Percentiles rank a stretch among this genome's conserved stretches.
These are phyloP conservation scores for Oscheius sp. DNA, from an alignment of 2,888 invertebrate genomes.

Conservation along the genomic window DNA sequence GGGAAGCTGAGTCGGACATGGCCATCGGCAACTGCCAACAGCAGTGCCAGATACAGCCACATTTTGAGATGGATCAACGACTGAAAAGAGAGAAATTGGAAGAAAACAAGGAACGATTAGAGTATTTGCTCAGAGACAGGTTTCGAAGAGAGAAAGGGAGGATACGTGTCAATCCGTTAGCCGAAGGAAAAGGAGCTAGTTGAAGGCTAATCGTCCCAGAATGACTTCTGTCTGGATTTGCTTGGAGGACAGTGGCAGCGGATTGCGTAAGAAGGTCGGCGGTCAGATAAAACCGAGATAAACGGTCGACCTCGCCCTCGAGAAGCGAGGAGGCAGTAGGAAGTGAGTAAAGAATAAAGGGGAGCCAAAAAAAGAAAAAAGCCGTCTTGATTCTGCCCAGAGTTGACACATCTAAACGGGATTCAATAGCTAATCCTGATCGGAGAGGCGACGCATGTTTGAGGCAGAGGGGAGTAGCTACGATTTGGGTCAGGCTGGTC, in stretches of 20 bases:
- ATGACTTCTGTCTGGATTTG: conserved; percentile 2
- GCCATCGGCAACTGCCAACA: conserved; percentile 28
- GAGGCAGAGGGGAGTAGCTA: conserved; percentile 22
- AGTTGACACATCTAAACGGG: too few species aligned
- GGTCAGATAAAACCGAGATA: conserved; percentile 30
- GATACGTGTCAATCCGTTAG: neutral
- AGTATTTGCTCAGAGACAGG: conserved; percentile 6
- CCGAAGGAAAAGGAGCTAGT: neutral
- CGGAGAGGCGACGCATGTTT: neutral
- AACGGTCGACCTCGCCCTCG: conserved; percentile 26
- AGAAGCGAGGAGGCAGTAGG: neutral
- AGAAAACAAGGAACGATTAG: neutral
- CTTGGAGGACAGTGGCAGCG: conserved; percentile 4
- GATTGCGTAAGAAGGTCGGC: conserved; percentile 28
- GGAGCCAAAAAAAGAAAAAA: conserved; percentile 1
- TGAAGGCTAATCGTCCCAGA: neutral
- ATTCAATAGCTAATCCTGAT: conserved; percentile 20
- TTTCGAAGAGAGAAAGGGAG: conserved; percentile 1
- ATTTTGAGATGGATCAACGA: neutral
- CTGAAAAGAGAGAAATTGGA: neutral
- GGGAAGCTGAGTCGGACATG: conserved; percentile 58
- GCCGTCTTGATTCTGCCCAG: neutral
- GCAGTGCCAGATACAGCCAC: conserved; percentile 10
- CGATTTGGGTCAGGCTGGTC: conserved; percentile 25
- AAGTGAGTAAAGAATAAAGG: neutral